These are phyloP conservation scores for Ctenodactylus gundi DNA, from an alignment of 2,113 vertebrate species.

Conservation along the genomic window DNA sequence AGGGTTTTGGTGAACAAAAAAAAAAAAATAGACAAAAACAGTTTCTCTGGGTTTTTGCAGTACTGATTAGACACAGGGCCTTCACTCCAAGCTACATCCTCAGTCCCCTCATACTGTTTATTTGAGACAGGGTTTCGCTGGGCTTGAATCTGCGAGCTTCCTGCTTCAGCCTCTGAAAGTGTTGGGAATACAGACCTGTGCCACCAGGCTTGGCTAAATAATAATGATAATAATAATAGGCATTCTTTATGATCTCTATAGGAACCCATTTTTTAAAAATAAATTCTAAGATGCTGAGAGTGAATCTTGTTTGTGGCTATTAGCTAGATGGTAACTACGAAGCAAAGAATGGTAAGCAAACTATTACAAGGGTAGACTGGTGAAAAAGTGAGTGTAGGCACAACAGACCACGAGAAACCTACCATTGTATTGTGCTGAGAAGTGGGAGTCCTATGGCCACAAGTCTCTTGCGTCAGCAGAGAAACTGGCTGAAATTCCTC, in stretches of 20 bases:
- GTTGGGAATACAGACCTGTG: too few relatives aligned
- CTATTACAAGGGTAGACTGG: slow-evolving; percentile 64
- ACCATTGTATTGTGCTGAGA: slow-evolving; percentile 91
- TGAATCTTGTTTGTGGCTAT: slow-evolving; percentile 27
- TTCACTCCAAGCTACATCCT: too few relatives aligned
- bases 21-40: not conserved
- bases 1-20: not conserved
- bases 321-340: slow-evolving; percentile 55
- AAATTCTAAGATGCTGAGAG: not conserved
- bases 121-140: too few relatives aligned
- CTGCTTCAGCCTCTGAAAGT: too few relatives aligned
- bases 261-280: not conserved
- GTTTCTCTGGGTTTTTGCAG: too few relatives aligned
- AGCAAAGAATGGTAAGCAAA: slow-evolving; percentile 71
- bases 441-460: slow-evolving; percentile 93
- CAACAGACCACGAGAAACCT: slow-evolving; percentile 84
- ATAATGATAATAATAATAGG: too few relatives aligned
- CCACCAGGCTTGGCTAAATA: too few relatives aligned
- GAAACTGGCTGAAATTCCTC: slow-evolving; percentile 91
- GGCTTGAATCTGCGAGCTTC: too few relatives aligned
- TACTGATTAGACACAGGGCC: too few relatives aligned
- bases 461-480: slow-evolving; percentile 89
- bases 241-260: not conserved
- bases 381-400: slow-evolving; percentile 76
- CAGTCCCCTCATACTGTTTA: too few relatives aligned